Evolutionary conservation across 1,140 invertebrate species (phyloP), one percentile per base, ranked within the genome.

Genomic region (Acromyrmex heyeri): DNA sequence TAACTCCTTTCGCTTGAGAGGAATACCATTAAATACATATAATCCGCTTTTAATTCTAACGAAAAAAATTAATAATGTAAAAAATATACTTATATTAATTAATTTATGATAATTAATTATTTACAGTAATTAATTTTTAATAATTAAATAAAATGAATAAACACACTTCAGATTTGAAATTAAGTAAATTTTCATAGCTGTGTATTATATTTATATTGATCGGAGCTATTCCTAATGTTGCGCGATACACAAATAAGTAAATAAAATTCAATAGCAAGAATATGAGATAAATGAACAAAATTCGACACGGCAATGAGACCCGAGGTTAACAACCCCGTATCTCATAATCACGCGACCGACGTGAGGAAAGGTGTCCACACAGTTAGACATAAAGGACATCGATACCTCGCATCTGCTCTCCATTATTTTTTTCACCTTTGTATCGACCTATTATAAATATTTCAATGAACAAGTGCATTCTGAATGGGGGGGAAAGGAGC

Each of bases 401-500:
- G 50, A 70, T 85, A 62, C 6, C n/a, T 81, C 85, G 62, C 59
- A 34, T 57, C 48, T 81, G 69, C 48, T n/a, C 12, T 61, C 27
- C 53, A 88, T 81, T 89, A 85, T 78, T 48, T 82, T 27, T 77
- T n/a, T 72, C 44, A 64, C 5, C 73, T 38, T n/a, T 0, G 38
- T 44, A 44, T 44, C 59, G 59, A 21, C 3, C 16, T 8, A 16
- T 73, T 72, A 67, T 62, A 83, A 69, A 64, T 77, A 78, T 89
- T 83, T 72, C 44, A 87, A 87, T 85, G 72, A 79, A 57, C 72
- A 50, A 75, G 77, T 76, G 85, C 55, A 75, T 73, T 24, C 12
- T 67, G 86, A 62, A 70, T 83, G 24, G n/a, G n/a, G 21, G 21
- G 21, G 2, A 6, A 30, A 16, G 65, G 30, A 30, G 8, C n/a